Evolutionary conservation across 2,888 invertebrate genomes (phyloP), one percentile per base, ranked within the genome.

Genomic region (Platypus cylindrus): DNA sequence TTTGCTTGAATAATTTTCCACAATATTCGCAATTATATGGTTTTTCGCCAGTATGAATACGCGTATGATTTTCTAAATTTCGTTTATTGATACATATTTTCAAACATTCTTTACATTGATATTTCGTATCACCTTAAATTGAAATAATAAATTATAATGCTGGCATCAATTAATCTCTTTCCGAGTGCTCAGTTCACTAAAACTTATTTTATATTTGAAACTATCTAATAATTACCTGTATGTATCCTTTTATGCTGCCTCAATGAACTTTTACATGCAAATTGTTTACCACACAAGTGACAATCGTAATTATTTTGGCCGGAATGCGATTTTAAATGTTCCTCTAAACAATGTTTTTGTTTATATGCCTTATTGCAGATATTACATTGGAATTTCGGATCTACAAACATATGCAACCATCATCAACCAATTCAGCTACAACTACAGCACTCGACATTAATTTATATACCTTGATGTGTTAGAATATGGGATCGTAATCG

Each of bases 11-110:
- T 24, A 51, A 46, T 42, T 56, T 57, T 3, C 55, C 56, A 33
- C 58, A 58, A 40, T 53, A 54, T 25, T 48, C 47, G 43, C 58
- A 58, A 3, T 51, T 43, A 38, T 54, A 56, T 2, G 54, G 55
- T 38, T 55, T 52, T 18, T 45, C 45, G 11, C 45, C 45, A 2
- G 45, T 45, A 22, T 45, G 45, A 15, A 24, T 34, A 1, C 45
- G 37, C 35, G 37, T 11, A 18, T 45, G 45, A 20, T 41, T 44
- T 17, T 44, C 41, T 16, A 45, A 25, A 32, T 44, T 35, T 3
- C 41, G 37, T 20, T 36, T 39, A 22, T 43, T 44, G 23, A 41
- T 36, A 34, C 43, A 44, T 7, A 44, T 41, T 16, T 41, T 38
- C 5, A 34, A 28, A 22, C 45, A 45, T 24, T 39, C 34, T 30